These are phyloP conservation scores for Eristalinus sepulchralis DNA, from an alignment of 2,888 invertebrate genomes.

Conservation along the genomic window DNA sequence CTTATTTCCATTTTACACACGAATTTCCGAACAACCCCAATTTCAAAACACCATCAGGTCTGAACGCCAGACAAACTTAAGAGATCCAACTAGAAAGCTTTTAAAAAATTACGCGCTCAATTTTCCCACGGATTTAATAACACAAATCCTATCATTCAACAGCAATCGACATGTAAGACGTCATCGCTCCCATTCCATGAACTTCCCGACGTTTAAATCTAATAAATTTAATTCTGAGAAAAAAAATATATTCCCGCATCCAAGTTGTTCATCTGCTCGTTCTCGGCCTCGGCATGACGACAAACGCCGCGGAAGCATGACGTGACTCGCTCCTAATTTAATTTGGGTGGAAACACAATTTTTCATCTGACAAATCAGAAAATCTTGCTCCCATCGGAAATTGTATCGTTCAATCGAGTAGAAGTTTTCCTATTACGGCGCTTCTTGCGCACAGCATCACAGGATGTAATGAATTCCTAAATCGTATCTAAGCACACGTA, in stretches of 20 bases:
- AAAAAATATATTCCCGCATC: not conserved
- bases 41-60: too few species aligned
- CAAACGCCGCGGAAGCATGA: not conserved
- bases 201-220: not conserved
- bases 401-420: conserved; percentile 51
- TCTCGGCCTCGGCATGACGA: not conserved
- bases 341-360: conserved; percentile 27
- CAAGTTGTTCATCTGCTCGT: not conserved
- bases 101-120: not conserved
- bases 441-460: conserved; percentile 5
- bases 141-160: not conserved
- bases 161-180: not conserved
- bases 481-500: not conserved
- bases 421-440: conserved; percentile 51
- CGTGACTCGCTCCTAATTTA: conserved; percentile 25
- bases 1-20: too few species aligned
- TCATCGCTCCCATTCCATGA: not conserved
- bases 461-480: not conserved
- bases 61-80: too few species aligned
- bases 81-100: too few species aligned
- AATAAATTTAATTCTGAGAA: not conserved
- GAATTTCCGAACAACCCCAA: too few species aligned
- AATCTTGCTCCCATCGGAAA: conserved; percentile 41
- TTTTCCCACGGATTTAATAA: not conserved
- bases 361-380: conserved; percentile 48